Percentiles rank a stretch among this genome's conserved stretches.
phyloP scores from a whole-genome alignment of 2,797 vertebrate genomes.

The Sebastes kiyomatsui region DNA sequence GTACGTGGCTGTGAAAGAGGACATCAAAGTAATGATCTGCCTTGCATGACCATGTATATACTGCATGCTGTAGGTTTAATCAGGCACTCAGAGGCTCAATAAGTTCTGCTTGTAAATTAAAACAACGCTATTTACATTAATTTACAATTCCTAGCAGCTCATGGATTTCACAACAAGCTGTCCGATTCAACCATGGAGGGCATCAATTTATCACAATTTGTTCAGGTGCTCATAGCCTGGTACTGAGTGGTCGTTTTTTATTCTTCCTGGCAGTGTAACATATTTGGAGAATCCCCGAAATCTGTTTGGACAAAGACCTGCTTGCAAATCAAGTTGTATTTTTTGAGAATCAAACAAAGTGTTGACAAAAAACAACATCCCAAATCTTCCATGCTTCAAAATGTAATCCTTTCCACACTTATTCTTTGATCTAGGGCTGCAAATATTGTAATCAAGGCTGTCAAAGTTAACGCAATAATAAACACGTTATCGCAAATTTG shows the following conservation, averaged over 20 bases:
- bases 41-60: conserved; percentile 12
- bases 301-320: conserved; percentile 13
- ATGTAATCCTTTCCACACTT: neutral
- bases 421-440: neutral
- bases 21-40: conserved; percentile 48
- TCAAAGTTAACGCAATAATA: too few species aligned
- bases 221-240: conserved; percentile 38
- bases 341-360: neutral
- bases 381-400: neutral
- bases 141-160: conserved; percentile 50
- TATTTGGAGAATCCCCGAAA: conserved; percentile 16
- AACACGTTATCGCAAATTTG: too few species aligned
- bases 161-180: conserved; percentile 37
- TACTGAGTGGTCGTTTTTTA: neutral
- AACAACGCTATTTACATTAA: conserved; percentile 63
- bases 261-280: conserved; percentile 1
- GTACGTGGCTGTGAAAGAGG: neutral
- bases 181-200: conserved; percentile 34
- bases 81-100: conserved; percentile 41
- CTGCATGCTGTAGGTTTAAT: conserved; percentile 45
- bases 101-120: conserved; percentile 55
- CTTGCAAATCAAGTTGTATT: neutral
- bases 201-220: conserved; percentile 57
- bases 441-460: neutral
- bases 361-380: neutral